Evolutionary conservation across 2,113 vertebrate genomes (phyloP).

Genomic region (Leptosomus discolor): DNA sequence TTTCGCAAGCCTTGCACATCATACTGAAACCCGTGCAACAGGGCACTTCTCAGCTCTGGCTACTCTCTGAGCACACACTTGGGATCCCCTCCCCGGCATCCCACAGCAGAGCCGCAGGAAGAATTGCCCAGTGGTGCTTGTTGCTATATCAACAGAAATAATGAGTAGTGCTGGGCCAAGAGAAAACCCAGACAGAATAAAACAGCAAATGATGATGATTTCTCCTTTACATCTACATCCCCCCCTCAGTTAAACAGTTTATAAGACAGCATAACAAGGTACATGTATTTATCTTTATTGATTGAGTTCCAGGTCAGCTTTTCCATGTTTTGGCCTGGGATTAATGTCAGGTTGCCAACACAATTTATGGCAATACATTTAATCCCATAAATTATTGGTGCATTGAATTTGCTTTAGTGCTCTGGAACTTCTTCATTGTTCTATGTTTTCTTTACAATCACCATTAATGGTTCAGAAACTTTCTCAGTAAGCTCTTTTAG

Average conservation of each 20-base stretch:
- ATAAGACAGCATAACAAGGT: neutral
- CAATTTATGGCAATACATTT: accelerated
- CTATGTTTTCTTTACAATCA: neutral
- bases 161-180: accelerated
- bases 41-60: neutral
- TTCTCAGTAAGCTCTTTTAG: neutral
- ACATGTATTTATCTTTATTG: neutral
- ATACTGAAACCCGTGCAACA: neutral
- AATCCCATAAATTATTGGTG: neutral
- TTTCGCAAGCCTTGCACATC: neutral
- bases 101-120: accelerated
- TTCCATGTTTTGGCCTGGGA: neutral
- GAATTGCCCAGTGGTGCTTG: neutral
- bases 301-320: neutral
- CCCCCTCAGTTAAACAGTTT: neutral
- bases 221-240: neutral
- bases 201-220: neutral
- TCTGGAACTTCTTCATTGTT: neutral
- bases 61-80: neutral
- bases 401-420: neutral
- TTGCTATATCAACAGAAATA: neutral
- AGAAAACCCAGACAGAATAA: neutral
- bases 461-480: neutral
- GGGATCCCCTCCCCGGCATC: accelerated
- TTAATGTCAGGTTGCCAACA: neutral